Evolutionary conservation across 1,140 invertebrate genomes (phyloP).

Genomic region (Drosophila ananassae): DNA sequence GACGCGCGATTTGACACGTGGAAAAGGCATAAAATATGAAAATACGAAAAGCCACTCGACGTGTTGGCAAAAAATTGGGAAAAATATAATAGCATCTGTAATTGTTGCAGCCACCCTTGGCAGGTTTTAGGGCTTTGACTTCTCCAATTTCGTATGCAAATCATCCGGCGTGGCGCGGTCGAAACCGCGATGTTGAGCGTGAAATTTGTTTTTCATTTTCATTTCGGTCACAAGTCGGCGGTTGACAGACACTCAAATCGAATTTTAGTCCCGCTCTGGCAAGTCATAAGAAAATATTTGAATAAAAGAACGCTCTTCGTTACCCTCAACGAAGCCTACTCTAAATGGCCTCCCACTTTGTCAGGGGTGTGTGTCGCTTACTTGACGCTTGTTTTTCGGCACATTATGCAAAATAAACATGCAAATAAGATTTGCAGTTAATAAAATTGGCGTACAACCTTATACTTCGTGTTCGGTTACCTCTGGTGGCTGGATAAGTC

Average conservation of each 20-base stretch:
- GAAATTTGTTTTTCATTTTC: slow-evolving; percentile 78
- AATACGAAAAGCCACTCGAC: slow-evolving; percentile 37
- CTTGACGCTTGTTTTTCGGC: slow-evolving; percentile 63
- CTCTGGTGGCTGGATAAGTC: slow-evolving; percentile 18
- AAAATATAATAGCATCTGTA: slow-evolving; percentile 51
- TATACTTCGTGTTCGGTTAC: slow-evolving; percentile 39
- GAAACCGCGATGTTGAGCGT: slow-evolving; percentile 80
- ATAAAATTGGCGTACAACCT: slow-evolving; percentile 78
- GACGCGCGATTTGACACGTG: slow-evolving; percentile 82
- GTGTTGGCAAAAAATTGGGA: slow-evolving; percentile 3
- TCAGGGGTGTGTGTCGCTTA: slow-evolving; percentile 19
- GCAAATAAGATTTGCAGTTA: slow-evolving; percentile 83
- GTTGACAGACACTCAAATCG: slow-evolving; percentile 77
- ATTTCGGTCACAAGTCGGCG: slow-evolving; percentile 5
- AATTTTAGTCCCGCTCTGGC: slow-evolving; percentile 62
- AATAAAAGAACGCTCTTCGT: slow-evolving; percentile 51
- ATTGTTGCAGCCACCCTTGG: slow-evolving; percentile 74
- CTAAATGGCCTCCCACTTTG: slow-evolving; percentile 8
- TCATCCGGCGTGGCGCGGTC: slow-evolving; percentile 35
- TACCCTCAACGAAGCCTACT: slow-evolving; percentile 28
- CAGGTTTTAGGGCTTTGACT: slow-evolving; percentile 28
- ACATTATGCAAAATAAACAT: slow-evolving; percentile 83
- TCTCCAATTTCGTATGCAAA: slow-evolving; percentile 80
- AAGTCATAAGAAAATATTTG: slow-evolving; percentile 80
- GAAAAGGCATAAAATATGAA: slow-evolving; percentile 75